A percentile compares a stretch with the other conserved stretches of the same genome.
These are phyloP conservation scores for Microcebus griseorufus DNA, from an alignment of 2,113 vertebrate species.

Conservation along the genomic window DNA sequence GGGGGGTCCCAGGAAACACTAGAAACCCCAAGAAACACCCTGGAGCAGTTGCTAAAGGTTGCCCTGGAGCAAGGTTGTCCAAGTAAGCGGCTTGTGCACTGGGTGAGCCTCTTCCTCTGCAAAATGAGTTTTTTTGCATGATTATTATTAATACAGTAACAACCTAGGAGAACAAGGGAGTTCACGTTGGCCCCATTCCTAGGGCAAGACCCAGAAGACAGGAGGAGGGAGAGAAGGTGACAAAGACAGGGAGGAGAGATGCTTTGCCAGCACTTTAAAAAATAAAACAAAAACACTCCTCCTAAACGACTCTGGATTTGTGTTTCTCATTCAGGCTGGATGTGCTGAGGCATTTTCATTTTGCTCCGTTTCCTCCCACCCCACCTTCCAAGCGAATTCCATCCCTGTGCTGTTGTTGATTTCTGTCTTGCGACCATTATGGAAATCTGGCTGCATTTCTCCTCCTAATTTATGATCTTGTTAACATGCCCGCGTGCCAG, in stretches of 20 bases:
- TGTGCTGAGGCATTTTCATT: conserved; percentile 46
- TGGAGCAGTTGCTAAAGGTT: background rate
- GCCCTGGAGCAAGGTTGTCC: background rate
- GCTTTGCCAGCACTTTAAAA: conserved; percentile 57
- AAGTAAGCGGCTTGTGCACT: background rate
- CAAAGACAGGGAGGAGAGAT: background rate
- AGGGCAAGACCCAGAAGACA: background rate
- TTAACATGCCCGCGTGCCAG: conserved; percentile 85
- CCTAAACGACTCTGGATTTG: conserved; percentile 28
- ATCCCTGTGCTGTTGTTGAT: conserved; percentile 54
- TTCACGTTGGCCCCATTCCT: background rate
- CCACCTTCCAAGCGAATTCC: conserved; percentile 60
- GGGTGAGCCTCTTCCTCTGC: background rate
- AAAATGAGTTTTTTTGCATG: background rate
- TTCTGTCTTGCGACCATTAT: conserved; percentile 76
- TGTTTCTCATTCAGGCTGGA: conserved; percentile 53
- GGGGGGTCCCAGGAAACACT: background rate
- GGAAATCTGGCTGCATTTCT: conserved; percentile 81
- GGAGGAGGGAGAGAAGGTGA: background rate
- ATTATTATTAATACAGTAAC: background rate
- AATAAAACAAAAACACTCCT: background rate
- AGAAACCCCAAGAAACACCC: background rate
- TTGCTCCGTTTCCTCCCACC: conserved; percentile 42
- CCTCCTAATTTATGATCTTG: conserved; percentile 84
- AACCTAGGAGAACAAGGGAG: background rate